Conservation (phyloP, 2,797 vertebrate genomes). For the Coregonus sp. region DNA sequence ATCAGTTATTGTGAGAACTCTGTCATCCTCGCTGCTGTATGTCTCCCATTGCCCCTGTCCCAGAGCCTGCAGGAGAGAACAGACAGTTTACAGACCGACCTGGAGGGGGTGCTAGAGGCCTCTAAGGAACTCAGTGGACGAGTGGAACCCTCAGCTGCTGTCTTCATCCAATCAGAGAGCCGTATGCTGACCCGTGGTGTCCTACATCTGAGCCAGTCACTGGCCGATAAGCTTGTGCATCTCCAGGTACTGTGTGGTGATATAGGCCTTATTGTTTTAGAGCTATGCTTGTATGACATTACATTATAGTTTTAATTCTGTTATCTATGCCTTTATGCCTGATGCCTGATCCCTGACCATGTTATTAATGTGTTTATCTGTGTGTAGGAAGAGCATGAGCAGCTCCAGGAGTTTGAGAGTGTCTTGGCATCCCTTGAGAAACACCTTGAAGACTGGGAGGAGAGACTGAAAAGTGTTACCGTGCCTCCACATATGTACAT, state of each 20-base stretch:
- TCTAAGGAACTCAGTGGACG: constrained; percentile 55
- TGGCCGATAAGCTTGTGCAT: constrained; percentile 45
- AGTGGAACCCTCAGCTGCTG: constrained; percentile 54
- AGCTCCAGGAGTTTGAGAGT: constrained; percentile 77
- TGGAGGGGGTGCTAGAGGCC: constrained; percentile 62
- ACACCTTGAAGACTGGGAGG: constrained; percentile 72
- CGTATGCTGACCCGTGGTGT: constrained; percentile 61
- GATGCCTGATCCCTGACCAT: constrained; percentile 2
- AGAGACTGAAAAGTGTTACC: constrained; percentile 51
- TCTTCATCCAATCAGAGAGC: constrained; percentile 70
- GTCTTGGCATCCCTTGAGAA: constrained; percentile 76
- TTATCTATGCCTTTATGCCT: neutral
- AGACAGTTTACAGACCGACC: constrained; percentile 49
- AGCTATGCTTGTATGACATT: neutral
- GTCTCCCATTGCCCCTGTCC: neutral
- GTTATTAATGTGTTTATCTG: constrained; percentile 20
- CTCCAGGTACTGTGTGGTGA: constrained; percentile 65
- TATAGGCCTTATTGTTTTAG: neutral
- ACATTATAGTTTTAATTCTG: neutral
- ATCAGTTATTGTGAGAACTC: neutral
- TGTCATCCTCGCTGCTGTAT: neutral
- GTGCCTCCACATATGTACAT: constrained; percentile 6
- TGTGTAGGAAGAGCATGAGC: constrained; percentile 68
- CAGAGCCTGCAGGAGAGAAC: constrained; percentile 59
- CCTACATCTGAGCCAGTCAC: constrained; percentile 48